phyloP scores from a whole-genome alignment of 1,140 invertebrate species.

The Leptopilina boulardi region DNA sequence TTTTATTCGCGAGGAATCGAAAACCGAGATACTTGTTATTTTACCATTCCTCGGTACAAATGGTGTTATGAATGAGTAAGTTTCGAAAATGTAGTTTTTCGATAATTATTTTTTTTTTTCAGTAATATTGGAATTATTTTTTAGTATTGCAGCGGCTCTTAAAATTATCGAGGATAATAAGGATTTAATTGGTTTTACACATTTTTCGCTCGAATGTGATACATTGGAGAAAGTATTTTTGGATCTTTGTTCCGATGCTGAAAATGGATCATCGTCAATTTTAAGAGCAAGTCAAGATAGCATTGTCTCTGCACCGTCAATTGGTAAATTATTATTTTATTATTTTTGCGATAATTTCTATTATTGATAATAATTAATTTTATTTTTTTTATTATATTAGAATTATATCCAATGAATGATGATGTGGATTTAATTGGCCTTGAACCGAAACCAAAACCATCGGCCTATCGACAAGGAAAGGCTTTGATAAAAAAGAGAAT shows the following conservation, averaged over 20 bases:
- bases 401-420: conserved; percentile 43
- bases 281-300: conserved; percentile 53
- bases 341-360: too few relatives aligned
- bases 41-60: conserved; percentile 76
- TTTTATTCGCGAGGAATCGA: conserved; percentile 68
- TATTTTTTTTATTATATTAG: neutral
- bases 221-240: conserved; percentile 78
- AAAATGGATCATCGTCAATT: conserved; percentile 53
- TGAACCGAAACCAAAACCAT: conserved; percentile 58
- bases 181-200: conserved; percentile 69
- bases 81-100: conserved; percentile 39
- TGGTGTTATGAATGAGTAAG: conserved; percentile 77
- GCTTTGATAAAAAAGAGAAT: conserved; percentile 78
- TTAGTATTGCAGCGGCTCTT: conserved; percentile 74
- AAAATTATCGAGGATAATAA: conserved; percentile 73
- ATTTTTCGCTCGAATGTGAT: conserved; percentile 77
- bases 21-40: conserved; percentile 71
- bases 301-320: conserved; percentile 45
- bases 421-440: conserved; percentile 69
- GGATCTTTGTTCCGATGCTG: conserved; percentile 74
- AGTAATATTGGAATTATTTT: conserved; percentile 19
- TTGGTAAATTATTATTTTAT: conserved; percentile 46
- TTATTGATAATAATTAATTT: too few relatives aligned
- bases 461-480: conserved; percentile 62
- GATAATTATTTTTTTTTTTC: conserved; percentile 39